Evolutionary conservation across 2,888 invertebrate species (phyloP).

Genomic region (Sturmia bella): DNA sequence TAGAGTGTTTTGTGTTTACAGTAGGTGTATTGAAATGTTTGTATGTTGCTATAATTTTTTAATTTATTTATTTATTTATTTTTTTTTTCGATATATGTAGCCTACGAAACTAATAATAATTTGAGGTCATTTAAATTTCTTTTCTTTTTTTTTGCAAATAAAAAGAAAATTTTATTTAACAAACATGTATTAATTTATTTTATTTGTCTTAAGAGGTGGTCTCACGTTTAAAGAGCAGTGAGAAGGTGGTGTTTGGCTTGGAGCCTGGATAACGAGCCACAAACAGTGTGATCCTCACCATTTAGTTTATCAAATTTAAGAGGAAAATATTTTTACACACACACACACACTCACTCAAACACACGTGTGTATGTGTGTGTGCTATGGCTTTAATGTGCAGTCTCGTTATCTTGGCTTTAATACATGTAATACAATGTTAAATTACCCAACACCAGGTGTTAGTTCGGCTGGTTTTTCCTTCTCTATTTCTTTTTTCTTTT

Average conservation of each 20-base stretch:
- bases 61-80: slow-evolving; percentile 42
- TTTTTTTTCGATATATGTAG: neutral
- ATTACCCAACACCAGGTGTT: slow-evolving; percentile 66
- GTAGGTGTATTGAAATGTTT: slow-evolving; percentile 43
- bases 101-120: slow-evolving; percentile 34
- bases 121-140: slow-evolving; percentile 34
- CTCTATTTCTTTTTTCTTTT: slow-evolving; percentile 1
- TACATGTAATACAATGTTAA: slow-evolving; percentile 18
- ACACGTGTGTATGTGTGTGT: too few relatives aligned
- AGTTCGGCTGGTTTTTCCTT: neutral
- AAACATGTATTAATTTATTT: slow-evolving; percentile 39
- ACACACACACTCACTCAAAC: too few relatives aligned
- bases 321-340: too few relatives aligned
- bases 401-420: slow-evolving; percentile 6
- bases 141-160: neutral
- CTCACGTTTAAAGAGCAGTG: neutral
- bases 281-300: slow-evolving; percentile 11
- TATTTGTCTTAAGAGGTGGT: slow-evolving; percentile 26
- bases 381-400: slow-evolving; percentile 4
- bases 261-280: neutral
- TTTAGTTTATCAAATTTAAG: neutral
- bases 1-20: neutral
- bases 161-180: slow-evolving; percentile 31
- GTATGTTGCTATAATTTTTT: neutral
- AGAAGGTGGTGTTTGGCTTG: neutral